Base-by-base conservation (phyloP, 2,888 invertebrate genomes). In the Podotricha telesiphe region DNA sequence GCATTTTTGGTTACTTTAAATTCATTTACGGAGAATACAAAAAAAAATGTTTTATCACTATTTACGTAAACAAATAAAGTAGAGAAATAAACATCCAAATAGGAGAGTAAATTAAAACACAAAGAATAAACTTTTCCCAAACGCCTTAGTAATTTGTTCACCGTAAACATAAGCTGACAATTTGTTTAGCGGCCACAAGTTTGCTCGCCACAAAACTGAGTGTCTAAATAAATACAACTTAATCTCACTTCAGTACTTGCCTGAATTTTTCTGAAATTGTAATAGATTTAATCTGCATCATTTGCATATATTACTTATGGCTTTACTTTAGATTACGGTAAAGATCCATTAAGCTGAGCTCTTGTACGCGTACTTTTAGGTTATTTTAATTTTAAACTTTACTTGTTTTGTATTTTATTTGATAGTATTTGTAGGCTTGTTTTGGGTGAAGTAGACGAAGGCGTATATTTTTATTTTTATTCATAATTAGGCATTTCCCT, bases 211-310 rank as follows among this genome's bases (percentile, higher is more conserved):
- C 55, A 37, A 59, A 69, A 65, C 68, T 55, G 66, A 70, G 66
- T 68, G 64, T 50, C 68, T 17, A 68, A 68, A 72, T 68, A 71
- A 71, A 70, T 67, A 64, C 58, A 67, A 70, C 68, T 70, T 72
- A 72, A 72, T 70, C 72, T 66, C 42, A 59, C 68, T 70, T 72
- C 66, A 70, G 66, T 68, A 66, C 45, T 45, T 45, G 45, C n/a
- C 45, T 42, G 22, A 22, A n/a, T 59, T 45, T 59, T 59, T 59
- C n/a, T 45, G 10, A 55, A 66, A 64, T 37, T 53, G 50, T 70
- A 64, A 66, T 64, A 64, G 66, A 67, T 70, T 72, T 72, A 70
- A 70, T 72, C 72, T 64, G 50, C 37, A 45, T 68, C 70, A 72
- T 70, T 70, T 70, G 68, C 70, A 64, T 70, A 65, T 66, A 70